Percentiles rank a stretch among this genome's conserved stretches.
These are phyloP conservation scores for Sericinus montela DNA, from an alignment of 2,888 invertebrate genomes.

Conservation along the genomic window DNA sequence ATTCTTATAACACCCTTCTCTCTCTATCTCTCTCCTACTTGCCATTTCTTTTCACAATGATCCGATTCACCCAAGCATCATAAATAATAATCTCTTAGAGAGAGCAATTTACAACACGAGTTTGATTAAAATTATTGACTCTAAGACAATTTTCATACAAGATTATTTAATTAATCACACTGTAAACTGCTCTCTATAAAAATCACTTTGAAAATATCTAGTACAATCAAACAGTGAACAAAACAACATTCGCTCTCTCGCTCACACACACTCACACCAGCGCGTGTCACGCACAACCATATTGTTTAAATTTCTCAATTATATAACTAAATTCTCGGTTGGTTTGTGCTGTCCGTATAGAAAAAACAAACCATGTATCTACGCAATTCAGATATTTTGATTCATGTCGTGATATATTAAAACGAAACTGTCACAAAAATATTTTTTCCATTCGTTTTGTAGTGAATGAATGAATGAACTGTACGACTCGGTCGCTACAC, in stretches of 20 bases:
- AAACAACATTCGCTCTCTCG: constrained; percentile 26
- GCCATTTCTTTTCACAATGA: background rate
- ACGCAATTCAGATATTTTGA: background rate
- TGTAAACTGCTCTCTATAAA: constrained; percentile 4
- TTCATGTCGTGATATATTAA: no score
- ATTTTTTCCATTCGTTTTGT: no score
- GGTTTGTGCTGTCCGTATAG: constrained; percentile 15
- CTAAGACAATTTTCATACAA: no score
- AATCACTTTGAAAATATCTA: constrained; percentile 4
- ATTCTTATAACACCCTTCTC: constrained; percentile 10
- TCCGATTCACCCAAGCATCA: constrained; percentile 4
- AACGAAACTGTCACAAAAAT: no score
- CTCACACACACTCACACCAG: constrained; percentile 35
- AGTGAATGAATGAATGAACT: no score
- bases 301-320: constrained; percentile 28
- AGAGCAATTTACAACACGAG: constrained; percentile 4
- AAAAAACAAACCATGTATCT: background rate
- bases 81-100: constrained; percentile 5
- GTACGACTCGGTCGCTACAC: background rate
- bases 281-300: constrained; percentile 58
- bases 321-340: constrained; percentile 20
- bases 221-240: constrained; percentile 21
- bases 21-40: constrained; percentile 1
- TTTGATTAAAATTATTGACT: no score
- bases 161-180: background rate